Evolutionary conservation across 2,113 vertebrate genomes (phyloP), one percentile per base, ranked within the genome.

Genomic region (Centropus unirufus): DNA sequence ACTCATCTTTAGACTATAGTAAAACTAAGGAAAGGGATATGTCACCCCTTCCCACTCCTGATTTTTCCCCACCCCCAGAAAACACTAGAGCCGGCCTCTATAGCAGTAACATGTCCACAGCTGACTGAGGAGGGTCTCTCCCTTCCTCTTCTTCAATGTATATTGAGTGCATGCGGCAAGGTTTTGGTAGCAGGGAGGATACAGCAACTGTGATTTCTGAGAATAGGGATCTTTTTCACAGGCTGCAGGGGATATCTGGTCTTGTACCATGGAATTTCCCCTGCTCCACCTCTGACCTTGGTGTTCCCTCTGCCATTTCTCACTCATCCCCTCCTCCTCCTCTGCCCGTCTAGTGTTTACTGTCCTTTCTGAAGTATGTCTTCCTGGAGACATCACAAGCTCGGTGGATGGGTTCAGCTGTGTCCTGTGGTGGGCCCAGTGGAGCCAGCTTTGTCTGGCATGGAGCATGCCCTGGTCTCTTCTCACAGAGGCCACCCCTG

Each of bases 101-200:
- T 62, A 64, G 66, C 78, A 76, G 20, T 10, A 64, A 0, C 26
- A 30, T 10, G 12, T 9, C 30, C n/a, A 57, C 23, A 82, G 44
- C 15, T 79, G 40, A 27, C 69, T 68, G 57, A 44, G 4, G 32
- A 81, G 94, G n/a, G 29, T 22, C 46, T 64, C 9, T 10, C 11
- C 9, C 24, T 61, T 61, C 47, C 15, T 75, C 34, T 79, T 51
- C 34, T 42, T 63, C 0, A 0, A 17, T 39, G 29, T 14, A 21
- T 55, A 79, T 1, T 36, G 6, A 0, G 22, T 32, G 9, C 16
- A 36, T 2, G 1, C 6, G 8, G 19, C 40, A 85, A 22, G 15
- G 34, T 78, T 74, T 46, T 36, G 6, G 29, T 29, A 76, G 54
- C 20, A 26, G 9, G 4, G 23, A 8, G 20, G 6, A 68, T 16